Conservation (phyloP, 2,113 vertebrate genomes). For the Ivindomyrus marchei region DNA sequence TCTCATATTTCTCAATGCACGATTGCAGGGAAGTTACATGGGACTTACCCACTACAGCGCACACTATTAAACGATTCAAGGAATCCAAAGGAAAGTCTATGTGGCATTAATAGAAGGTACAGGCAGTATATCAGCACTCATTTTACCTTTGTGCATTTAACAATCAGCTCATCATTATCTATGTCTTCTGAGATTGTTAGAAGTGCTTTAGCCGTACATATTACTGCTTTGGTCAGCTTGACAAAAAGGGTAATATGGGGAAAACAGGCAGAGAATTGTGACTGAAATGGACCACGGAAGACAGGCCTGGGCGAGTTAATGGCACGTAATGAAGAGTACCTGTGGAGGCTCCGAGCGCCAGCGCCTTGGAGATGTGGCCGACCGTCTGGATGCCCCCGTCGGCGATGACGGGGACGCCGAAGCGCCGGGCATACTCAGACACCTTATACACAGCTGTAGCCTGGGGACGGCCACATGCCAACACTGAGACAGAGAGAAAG, state of each 20-base stretch:
- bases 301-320: background rate
- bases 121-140: background rate
- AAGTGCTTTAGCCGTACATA: background rate
- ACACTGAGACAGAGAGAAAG: conserved; percentile 61
- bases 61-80: background rate
- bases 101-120: background rate
- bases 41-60: background rate
- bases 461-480: conserved; percentile 91
- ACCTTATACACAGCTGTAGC: conserved; percentile 96
- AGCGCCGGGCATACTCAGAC: conserved; percentile 86
- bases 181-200: background rate
- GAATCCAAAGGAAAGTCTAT: background rate
- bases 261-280: background rate
- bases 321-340: conserved; percentile 57
- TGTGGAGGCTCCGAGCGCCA: conserved; percentile 89
- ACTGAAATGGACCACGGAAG: background rate
- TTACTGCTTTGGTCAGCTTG: background rate
- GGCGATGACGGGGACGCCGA: conserved; percentile 87
- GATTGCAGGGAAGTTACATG: background rate
- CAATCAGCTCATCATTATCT: background rate
- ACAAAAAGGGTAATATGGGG: background rate
- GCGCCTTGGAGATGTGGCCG: conserved; percentile 87
- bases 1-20: background rate
- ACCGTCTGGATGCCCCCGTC: conserved; percentile 94
- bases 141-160: background rate